Base-by-base conservation (phyloP, 1,140 invertebrate genomes). In the Parasteatoda tepidariorum region DNA sequence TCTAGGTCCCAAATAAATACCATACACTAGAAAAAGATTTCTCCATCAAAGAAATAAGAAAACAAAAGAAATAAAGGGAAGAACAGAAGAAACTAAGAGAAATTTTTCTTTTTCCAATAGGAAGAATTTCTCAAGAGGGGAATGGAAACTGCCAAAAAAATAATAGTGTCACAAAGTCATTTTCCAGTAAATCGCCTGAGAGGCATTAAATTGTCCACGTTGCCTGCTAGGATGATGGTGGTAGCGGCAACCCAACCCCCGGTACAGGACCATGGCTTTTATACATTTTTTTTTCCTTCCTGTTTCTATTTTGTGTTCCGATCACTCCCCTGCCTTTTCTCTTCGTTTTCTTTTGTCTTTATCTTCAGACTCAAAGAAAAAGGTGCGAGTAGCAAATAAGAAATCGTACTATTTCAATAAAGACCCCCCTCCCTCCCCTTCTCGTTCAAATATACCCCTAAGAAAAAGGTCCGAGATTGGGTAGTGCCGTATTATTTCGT, bases 81-180 rank as follows among this genome's bases (percentile, higher is more conserved):
- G 30, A 41, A 57, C n/a, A 6, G 66, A 22, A 57, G 48, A 24
- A 79, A 68, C 66, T 79, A 71, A 82, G 67, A 71, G 67, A 71
- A 82, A 82, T 34, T 70, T 26, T 61, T 59, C 59, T 54, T 57
- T 38, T 57, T 73, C 68, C 81, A 83, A 83, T 74, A 66, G 81
- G 59, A 48, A 41, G 81, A 83, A 83, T 83, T 83, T 83, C 81
- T 83, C 81, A 83, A 74, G 81, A 28, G 66, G 70, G 59, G 70
- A 83, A 83, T 74, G 70, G 81, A 83, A 74, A 68, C 81, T 83
- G 81, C 81, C 81, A 83, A 83, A 83, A 83, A 83, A 83, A 70
- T 83, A 83, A 83, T 83, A 83, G 68, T 74, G 81, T 83, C 81
- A 70, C 68, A 74, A 83, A 83, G 81, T 83, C 81, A 83, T 83